Conservation (phyloP, 2,113 vertebrate species). For the Oreochromis spilurus region DNA sequence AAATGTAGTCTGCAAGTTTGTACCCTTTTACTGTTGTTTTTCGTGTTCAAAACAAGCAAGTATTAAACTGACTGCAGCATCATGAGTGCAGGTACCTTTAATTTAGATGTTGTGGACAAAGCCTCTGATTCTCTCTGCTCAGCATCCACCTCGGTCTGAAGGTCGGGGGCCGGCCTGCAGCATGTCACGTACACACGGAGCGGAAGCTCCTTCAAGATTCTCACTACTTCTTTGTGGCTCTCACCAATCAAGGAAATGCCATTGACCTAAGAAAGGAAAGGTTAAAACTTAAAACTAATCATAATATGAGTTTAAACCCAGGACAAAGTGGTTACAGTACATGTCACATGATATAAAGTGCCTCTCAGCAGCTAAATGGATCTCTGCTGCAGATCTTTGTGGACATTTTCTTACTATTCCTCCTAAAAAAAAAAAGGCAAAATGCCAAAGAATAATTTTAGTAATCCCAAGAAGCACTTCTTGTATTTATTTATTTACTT, state of each 20-base stretch:
- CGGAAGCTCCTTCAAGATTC: conserved; percentile 90
- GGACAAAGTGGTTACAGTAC: neutral
- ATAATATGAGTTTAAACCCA: neutral
- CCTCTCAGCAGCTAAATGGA: neutral
- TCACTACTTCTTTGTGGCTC: conserved; percentile 90
- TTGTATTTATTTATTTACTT: neutral
- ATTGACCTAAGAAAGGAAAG: conserved; percentile 77
- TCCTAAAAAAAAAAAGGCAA: neutral
- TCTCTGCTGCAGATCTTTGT: neutral
- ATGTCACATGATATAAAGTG: neutral
- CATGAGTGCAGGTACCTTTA: conserved; percentile 43
- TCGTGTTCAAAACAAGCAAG: neutral
- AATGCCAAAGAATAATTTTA: neutral
- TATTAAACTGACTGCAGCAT: neutral
- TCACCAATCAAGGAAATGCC: conserved; percentile 87
- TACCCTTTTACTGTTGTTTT: neutral
- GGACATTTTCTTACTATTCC: neutral
- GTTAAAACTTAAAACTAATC: neutral
- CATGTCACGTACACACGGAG: conserved; percentile 86
- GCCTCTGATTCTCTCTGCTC: conserved; percentile 58
- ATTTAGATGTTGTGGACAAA: neutral
- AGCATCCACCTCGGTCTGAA: conserved; percentile 55
- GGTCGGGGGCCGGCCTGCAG: conserved; percentile 77
- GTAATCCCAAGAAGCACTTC: neutral
- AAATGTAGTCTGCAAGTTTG: neutral